Conservation (phyloP, 2,113 vertebrate species). For the Lichenostomus cassidix region DNA sequence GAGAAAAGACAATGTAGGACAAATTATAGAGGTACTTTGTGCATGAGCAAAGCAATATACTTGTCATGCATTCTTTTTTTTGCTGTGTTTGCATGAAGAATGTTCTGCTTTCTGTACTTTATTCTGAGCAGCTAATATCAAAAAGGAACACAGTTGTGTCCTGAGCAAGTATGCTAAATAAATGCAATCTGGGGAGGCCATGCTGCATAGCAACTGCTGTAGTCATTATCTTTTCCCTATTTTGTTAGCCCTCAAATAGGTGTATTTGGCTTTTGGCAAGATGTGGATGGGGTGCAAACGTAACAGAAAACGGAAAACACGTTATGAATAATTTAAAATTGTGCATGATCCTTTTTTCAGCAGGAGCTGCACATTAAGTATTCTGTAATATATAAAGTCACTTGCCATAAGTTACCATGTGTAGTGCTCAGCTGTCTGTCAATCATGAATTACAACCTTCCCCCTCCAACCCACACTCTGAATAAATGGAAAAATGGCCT, state of each 20-base stretch:
- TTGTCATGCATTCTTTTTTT: neutral
- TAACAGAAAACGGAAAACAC: neutral
- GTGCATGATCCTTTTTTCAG: neutral
- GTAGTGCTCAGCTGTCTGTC: neutral
- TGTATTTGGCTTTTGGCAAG: neutral
- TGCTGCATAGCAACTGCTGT: neutral
- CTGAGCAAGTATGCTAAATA: neutral
- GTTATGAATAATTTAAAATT: neutral
- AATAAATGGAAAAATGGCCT: neutral
- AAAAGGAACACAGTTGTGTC: neutral
- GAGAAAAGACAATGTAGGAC: neutral
- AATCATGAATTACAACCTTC: neutral
- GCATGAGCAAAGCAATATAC: neutral
- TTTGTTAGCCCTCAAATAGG: neutral
- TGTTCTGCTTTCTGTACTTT: neutral
- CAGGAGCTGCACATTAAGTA: neutral
- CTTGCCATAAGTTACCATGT: neutral
- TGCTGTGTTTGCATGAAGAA: neutral
- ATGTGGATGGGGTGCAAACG: neutral
- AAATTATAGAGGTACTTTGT: neutral
- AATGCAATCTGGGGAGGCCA: neutral
- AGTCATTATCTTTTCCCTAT: neutral
- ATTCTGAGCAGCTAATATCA: neutral
- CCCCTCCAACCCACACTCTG: neutral
- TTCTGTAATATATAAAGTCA: neutral